phyloP scores from a whole-genome alignment of 2,888 invertebrate species.

The Rambutsinella grinnellia region DNA sequence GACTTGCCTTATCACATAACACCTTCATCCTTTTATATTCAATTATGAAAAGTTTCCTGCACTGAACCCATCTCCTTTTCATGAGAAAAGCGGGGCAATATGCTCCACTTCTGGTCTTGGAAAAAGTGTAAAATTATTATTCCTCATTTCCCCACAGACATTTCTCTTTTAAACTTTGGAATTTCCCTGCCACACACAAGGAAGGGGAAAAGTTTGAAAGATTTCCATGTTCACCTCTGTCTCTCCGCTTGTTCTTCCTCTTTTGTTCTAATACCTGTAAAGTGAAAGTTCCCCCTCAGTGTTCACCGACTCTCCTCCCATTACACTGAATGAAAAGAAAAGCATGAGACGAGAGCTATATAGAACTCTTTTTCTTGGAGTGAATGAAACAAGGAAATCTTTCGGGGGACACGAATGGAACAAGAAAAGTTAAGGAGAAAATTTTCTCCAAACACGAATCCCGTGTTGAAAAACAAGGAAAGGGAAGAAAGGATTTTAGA shows the following conservation, averaged over 20 bases:
- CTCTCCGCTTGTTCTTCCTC: background rate
- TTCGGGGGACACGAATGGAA: slow-evolving; percentile 24
- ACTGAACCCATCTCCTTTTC: too few species aligned
- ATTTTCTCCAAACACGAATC: slow-evolving; percentile 31
- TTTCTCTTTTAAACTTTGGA: background rate
- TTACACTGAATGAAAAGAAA: background rate
- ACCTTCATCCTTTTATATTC: too few species aligned
- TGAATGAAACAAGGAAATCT: slow-evolving; percentile 16
- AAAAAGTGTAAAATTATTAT: background rate
- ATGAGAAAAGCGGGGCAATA: slow-evolving; percentile 1
- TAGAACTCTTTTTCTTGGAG: background rate
- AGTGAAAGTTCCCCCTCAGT: background rate
- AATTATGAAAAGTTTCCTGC: too few species aligned
- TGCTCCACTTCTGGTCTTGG: background rate
- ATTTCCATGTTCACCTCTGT: slow-evolving; percentile 28
- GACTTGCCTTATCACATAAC: too few species aligned
- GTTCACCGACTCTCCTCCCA: background rate
- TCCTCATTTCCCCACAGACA: background rate
- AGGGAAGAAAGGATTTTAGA: slow-evolving; percentile 9
- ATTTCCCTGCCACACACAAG: background rate
- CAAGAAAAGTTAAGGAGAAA: slow-evolving; percentile 44
- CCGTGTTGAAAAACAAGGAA: slow-evolving; percentile 28
- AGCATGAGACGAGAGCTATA: background rate
- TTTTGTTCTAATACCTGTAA: slow-evolving; percentile 9
- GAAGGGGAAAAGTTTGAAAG: background rate